Evolutionary conservation across 2,113 vertebrate species (phyloP), one percentile per base, ranked within the genome.

Genomic region (Myotis davidii): DNA sequence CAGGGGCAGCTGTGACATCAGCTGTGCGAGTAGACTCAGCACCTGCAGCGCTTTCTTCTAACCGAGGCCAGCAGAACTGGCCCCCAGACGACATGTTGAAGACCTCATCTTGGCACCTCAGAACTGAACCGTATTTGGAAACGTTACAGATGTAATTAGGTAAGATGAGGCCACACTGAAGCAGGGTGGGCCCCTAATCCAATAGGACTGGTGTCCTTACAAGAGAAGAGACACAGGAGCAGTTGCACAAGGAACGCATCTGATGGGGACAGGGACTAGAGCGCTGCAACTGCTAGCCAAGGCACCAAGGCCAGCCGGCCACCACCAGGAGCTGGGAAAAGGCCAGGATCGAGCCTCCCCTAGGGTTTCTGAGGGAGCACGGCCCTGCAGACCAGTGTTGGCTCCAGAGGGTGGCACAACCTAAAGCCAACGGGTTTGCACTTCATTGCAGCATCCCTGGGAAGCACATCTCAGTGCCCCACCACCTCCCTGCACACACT

Each of bases 171-270:
- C 45, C 39, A 59, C 2, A 18, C 10, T n/a, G n/a, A 59, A 88
- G 88, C 34, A 77, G 39, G 42, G 9, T 61, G 77, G 27, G 18
- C 67, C 21, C 77, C 34, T 52, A 37, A 50, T 11, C 45, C 74
- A n/a, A 3, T 0, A 9, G 21, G 21, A 45, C 34, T 23, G 10
- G 29, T 29, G 34, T 54, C 83, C 77, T 86, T 17, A 34, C 12
- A 37, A 45, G 73, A 50, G 45, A 72, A 67, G 67, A 73, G 32
- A 72, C 2, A 25, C 7, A 52, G 48, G 16, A 1, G 34, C 18
- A 56, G 37, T 74, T 32, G 73, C 9, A 67, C 1, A 9, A 76
- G 39, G 11, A 21, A 20, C 0, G 0, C 23, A 6, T 2, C 8
- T 11, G 4, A 16, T 3, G 45, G 25, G 39, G 48, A 29, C 34